phyloP scores from a whole-genome alignment of 2,888 invertebrate species.

The Drosophila percnosoma region DNA sequence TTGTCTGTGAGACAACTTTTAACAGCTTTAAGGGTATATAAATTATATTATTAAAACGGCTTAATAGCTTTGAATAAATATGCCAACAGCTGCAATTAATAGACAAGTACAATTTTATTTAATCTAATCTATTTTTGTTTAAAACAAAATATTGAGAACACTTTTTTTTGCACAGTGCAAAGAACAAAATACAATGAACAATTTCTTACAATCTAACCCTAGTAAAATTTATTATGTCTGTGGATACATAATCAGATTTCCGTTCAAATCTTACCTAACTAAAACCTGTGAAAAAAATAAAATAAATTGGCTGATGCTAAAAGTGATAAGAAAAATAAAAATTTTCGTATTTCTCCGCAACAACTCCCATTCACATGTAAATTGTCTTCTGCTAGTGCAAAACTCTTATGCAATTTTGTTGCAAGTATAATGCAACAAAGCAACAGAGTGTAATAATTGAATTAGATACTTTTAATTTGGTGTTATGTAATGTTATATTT shows the following conservation, averaged over 20 bases:
- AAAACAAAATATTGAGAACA: not conserved
- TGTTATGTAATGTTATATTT: not conserved
- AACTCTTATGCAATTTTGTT: not conserved
- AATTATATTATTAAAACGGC: not conserved
- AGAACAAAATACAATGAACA: no score
- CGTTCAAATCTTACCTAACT: not conserved
- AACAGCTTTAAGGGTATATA: not conserved
- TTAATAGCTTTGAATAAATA: not conserved
- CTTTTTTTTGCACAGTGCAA: not conserved
- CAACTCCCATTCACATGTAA: not conserved
- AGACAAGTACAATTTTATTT: not conserved
- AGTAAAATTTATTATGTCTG: not conserved
- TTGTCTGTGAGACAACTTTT: not conserved
- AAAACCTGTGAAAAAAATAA: not conserved
- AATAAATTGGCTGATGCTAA: not conserved
- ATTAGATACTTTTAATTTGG: not conserved
- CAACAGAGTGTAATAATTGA: not conserved
- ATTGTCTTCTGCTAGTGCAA: not conserved
- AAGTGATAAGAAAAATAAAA: not conserved
- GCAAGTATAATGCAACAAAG: not conserved
- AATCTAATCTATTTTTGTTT: not conserved
- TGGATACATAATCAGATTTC: not conserved
- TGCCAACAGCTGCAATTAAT: not conserved
- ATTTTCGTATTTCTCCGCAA: not conserved
- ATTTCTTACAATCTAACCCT: not conserved